Evolutionary conservation across 2,888 invertebrate species (phyloP).

Genomic region (Drosophila anomalata): DNA sequence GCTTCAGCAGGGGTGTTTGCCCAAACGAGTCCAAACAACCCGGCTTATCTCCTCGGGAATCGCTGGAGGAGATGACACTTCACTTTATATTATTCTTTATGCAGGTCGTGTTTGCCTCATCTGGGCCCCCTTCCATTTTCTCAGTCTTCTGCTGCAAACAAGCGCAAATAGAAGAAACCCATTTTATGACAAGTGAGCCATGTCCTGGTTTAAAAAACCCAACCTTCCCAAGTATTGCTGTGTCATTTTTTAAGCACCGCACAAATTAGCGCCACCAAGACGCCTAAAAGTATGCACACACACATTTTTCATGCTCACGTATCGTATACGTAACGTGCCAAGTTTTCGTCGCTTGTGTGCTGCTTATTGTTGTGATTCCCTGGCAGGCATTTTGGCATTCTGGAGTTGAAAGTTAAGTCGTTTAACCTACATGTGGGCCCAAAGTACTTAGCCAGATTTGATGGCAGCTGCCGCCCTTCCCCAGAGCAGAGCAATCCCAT

Average conservation of each 20-base stretch:
- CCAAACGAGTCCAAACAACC: conserved; percentile 22
- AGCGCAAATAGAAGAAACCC: conserved; percentile 7
- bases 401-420: conserved; percentile 52
- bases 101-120: conserved; percentile 53
- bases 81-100: conserved; percentile 59
- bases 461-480: conserved; percentile 27
- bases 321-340: conserved; percentile 61
- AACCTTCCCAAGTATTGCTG: conserved; percentile 30
- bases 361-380: conserved; percentile 9
- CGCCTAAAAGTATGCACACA: conserved; percentile 10
- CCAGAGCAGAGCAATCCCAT: conserved; percentile 57
- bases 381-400: conserved; percentile 16
- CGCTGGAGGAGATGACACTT: conserved; percentile 51
- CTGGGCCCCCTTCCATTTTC: background rate
- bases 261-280: conserved; percentile 69
- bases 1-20: background rate
- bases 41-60: conserved; percentile 48
- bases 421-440: conserved; percentile 58
- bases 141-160: conserved; percentile 16
- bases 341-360: conserved; percentile 16
- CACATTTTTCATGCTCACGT: conserved; percentile 37
- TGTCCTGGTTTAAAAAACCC: conserved; percentile 48
- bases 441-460: conserved; percentile 57
- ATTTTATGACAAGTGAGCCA: conserved; percentile 22
- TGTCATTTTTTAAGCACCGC: conserved; percentile 32